A percentile compares a stretch with the other conserved stretches of the same genome.
phyloP scores from a whole-genome alignment of 2,113 vertebrate genomes.

The Rana temporaria region DNA sequence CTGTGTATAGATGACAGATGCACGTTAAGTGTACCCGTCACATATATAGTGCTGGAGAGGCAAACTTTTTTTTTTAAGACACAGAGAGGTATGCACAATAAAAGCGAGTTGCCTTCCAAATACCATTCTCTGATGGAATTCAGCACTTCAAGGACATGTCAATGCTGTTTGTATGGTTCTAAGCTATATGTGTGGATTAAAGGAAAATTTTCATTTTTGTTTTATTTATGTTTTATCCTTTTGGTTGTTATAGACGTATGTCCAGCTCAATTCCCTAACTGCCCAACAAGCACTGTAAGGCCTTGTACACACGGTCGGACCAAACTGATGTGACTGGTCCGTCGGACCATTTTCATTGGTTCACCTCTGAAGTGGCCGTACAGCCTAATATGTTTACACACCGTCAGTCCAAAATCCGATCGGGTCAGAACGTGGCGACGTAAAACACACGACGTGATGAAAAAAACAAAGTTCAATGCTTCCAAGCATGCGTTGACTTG shows the following conservation, averaged over 20 bases:
- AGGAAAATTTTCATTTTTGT: slow-evolving; percentile 43
- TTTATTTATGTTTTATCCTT: slow-evolving; percentile 39
- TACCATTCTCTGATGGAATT: neutral
- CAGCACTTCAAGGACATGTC: slow-evolving; percentile 34
- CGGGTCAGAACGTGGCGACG: too few species aligned
- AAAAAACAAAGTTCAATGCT: too few species aligned
- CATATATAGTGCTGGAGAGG: neutral
- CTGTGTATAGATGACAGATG: neutral
- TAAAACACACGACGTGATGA: too few species aligned
- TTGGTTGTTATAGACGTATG: neutral
- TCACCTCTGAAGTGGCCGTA: too few species aligned
- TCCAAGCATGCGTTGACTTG: too few species aligned
- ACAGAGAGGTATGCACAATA: slow-evolving; percentile 18
- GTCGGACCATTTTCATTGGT: too few species aligned
- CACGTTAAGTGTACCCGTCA: neutral
- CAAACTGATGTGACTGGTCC: too few species aligned
- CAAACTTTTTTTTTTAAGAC: neutral
- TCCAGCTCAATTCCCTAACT: too few species aligned
- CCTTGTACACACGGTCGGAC: too few species aligned
- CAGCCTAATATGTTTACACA: too few species aligned
- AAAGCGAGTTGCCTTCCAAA: neutral
- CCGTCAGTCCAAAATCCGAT: too few species aligned
- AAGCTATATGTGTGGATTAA: slow-evolving; percentile 50
- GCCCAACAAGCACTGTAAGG: too few species aligned
- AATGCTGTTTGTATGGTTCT: slow-evolving; percentile 44